Base-by-base conservation (phyloP, 1,140 invertebrate genomes). In the Drosophila burlai region DNA sequence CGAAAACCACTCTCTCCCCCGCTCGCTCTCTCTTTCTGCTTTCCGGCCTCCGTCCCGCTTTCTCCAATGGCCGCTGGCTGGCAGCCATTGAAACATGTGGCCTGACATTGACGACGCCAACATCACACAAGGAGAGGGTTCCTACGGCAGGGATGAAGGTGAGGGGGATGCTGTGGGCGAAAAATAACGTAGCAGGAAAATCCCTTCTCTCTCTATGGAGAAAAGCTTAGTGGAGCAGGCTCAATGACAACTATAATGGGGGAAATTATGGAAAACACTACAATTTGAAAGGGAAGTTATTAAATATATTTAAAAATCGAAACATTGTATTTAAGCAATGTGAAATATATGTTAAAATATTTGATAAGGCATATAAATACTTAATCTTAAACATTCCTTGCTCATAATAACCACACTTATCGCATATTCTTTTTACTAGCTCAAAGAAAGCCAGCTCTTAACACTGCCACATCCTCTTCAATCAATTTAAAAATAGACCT, bases 81-180 rank as follows among this genome's bases (percentile, higher is more conserved):
- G 72, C 81, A 69, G 81, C 83, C 83, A 86, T 86, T 87, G 83
- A 89, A 86, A 89, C 84, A 89, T 89, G 84, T 84, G 85, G 75
- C 75, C 50, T 81, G 78, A 85, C 85, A 85, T 84, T 90, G 85
- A 81, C 63, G 80, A 63, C 60, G 63, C 45, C 45, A 47, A 66
- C 66, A 65, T 34, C n/a, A 10, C 67, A 31, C 62, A 10, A 13
- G n/a, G 42, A 36, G 4, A 24, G 58, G 43, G 29, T 21, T 63
- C 26, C 31, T 47, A 24, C 16, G 34, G 24, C 11, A 52, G 49
- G 34, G 42, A 18, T 15, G n/a, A 13, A 26, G 47, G 2, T 13
- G 3, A 26, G 9, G 18, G 16, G 46, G 45, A 45, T 38, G 45
- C 43, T 57, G 67, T 15, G n/a, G 50, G 38, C 15, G 16, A 11